A percentile compares a stretch with the other conserved stretches of the same genome.
Evolutionary conservation across 2,888 invertebrate species (phyloP).

Genomic region (Rutpela maculata): DNA sequence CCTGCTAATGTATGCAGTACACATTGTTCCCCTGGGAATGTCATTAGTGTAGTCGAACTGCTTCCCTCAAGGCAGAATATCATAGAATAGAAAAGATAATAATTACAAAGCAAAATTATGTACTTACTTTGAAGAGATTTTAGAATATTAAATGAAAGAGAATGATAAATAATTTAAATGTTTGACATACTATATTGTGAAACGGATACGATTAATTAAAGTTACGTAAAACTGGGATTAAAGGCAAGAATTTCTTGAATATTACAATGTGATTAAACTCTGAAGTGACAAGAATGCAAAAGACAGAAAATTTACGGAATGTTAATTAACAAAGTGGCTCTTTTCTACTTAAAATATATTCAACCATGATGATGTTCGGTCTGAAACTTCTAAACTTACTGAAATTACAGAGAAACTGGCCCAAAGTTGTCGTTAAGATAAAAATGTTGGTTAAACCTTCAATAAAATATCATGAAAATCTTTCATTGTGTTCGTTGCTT

Average conservation of each 20-base stretch:
- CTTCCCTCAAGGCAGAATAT: background rate
- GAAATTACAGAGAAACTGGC: background rate
- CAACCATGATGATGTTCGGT: background rate
- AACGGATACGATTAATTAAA: slow-evolving; percentile 19
- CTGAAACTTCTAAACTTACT: background rate
- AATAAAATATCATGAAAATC: too few relatives aligned
- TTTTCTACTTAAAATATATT: background rate
- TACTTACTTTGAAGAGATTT: background rate
- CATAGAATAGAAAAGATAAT: background rate
- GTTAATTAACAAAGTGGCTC: background rate
- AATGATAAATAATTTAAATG: background rate
- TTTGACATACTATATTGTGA: background rate
- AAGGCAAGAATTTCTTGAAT: slow-evolving; percentile 4
- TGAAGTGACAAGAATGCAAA: slow-evolving; percentile 4
- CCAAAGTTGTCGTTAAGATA: too few relatives aligned
- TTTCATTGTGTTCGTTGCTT: too few relatives aligned
- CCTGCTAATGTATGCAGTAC: background rate
- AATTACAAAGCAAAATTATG: background rate
- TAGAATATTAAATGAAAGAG: background rate
- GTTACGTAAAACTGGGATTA: background rate
- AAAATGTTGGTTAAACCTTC: too few relatives aligned
- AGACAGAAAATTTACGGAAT: slow-evolving; percentile 7
- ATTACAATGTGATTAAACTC: slow-evolving; percentile 13
- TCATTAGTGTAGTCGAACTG: background rate
- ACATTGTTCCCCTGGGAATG: background rate